phyloP scores from a whole-genome alignment of 2,797 vertebrate species.

The Micromesistius poutassou region DNA sequence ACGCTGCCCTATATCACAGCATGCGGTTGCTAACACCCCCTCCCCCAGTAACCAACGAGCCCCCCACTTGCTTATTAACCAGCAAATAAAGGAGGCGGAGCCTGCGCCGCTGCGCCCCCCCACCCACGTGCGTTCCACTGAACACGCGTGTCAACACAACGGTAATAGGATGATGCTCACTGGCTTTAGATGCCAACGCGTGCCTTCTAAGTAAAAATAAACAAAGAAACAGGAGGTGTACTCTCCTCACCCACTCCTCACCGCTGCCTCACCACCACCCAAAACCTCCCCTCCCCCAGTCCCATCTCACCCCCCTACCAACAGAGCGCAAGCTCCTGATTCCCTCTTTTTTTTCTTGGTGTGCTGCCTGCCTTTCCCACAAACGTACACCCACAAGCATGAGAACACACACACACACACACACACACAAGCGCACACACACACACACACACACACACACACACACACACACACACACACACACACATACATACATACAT shows the following conservation, averaged over 20 bases:
- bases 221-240: neutral
- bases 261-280: neutral
- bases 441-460: too few relatives aligned
- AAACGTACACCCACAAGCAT: neutral
- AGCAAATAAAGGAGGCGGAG: neutral
- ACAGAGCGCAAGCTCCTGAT: neutral
- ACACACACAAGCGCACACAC: neutral
- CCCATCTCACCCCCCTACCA: neutral
- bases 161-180: neutral
- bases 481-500: too few relatives aligned
- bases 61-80: neutral
- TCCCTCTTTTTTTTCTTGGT: neutral
- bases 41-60: neutral
- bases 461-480: too few relatives aligned
- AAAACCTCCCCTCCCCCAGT: neutral
- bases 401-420: neutral
- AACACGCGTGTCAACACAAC: neutral
- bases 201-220: neutral
- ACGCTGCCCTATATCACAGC: conserved; percentile 45
- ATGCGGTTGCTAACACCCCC: conserved; percentile 13
- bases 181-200: neutral
- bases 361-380: neutral
- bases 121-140: neutral
- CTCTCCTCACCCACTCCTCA: too few relatives aligned
- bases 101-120: neutral